phyloP scores from a whole-genome alignment of 2,113 vertebrate species.

The Girardinichthys multiradiatus region DNA sequence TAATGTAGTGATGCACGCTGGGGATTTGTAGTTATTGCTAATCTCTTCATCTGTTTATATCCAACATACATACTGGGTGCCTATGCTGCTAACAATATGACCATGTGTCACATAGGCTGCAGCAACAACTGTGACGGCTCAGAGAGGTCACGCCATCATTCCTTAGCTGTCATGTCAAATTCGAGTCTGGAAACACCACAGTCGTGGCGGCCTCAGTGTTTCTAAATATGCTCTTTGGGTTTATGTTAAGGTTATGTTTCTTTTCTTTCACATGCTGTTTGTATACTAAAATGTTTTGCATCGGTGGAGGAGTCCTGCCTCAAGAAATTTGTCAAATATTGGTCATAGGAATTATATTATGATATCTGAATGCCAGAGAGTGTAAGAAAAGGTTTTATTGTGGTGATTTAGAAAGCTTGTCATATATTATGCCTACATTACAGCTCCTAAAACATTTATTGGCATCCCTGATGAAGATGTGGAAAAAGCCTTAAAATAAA shows the following conservation, averaged over 20 bases:
- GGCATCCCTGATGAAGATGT: not conserved
- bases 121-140: constrained; percentile 43
- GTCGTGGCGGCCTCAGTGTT: constrained; percentile 34
- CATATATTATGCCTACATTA: constrained; percentile 14
- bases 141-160: constrained; percentile 45
- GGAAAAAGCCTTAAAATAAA: not conserved
- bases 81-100: constrained; percentile 51
- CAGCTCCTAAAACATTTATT: not conserved
- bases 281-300: constrained; percentile 44
- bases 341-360: constrained; percentile 38
- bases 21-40: constrained; percentile 56
- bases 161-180: constrained; percentile 59
- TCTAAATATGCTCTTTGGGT: constrained; percentile 53
- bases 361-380: constrained; percentile 26
- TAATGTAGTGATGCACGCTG: constrained; percentile 1
- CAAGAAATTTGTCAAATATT: constrained; percentile 24
- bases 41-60: constrained; percentile 51
- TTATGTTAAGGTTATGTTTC: constrained; percentile 11
- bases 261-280: constrained; percentile 33
- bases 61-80: constrained; percentile 49
- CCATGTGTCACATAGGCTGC: constrained; percentile 54
- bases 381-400: constrained; percentile 41
- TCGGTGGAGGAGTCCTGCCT: constrained; percentile 20
- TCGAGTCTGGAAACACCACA: constrained; percentile 44
- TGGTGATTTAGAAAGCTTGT: constrained; percentile 38